Base-by-base conservation (phyloP, 2,888 invertebrate species). In the Halictus quadricinctus region DNA sequence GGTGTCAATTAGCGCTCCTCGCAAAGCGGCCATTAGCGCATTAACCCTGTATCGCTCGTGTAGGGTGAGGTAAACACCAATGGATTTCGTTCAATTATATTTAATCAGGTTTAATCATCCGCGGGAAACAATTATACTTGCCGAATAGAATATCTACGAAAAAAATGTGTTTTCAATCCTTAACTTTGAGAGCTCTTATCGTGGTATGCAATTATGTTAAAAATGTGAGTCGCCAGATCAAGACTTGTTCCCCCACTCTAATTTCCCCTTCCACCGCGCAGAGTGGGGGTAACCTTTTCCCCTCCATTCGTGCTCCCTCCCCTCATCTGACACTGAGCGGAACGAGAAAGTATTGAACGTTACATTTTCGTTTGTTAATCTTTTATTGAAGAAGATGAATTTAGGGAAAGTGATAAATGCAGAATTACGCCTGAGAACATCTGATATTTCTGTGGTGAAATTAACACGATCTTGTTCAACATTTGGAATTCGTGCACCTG, bases 1-100 rank as follows among this genome's bases (percentile, higher is more conserved):
- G 64, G 64, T 43, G 72, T 64, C 64, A 64, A 64, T 64, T 64
- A 64, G 18, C 64, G 64, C 64, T 64, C 8, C 29, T 29, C 64
- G 64, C 64, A 29, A 18, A 29, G 7, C 64, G 64, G 15, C 64
- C 64, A 29, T 29, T 29, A 29, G 29, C 64, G 29, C 29, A 64
- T 64, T 29, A 64, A 64, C 29, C 29, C 64, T 64, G 64, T 18
- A 64, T 64, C 64, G 64, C 29, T 15, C 2, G 15, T 7, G 64
- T 18, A 64, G 64, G 29, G 29, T 29, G 29, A 29, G 64, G 18
- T 64, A 64, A 64, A 64, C 64, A 64, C 64, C 64, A 64, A 29
- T 64, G 64, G 64, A 64, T 64, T 64, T 64, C 64, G 1, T 64
- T 64, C 7, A 12, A 64, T 64, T 64, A 15, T 1, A 64, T 64